A percentile compares a stretch with the other conserved stretches of the same genome.
phyloP scores from a whole-genome alignment of 2,888 invertebrate species.

The Polymixis flavicincta region DNA sequence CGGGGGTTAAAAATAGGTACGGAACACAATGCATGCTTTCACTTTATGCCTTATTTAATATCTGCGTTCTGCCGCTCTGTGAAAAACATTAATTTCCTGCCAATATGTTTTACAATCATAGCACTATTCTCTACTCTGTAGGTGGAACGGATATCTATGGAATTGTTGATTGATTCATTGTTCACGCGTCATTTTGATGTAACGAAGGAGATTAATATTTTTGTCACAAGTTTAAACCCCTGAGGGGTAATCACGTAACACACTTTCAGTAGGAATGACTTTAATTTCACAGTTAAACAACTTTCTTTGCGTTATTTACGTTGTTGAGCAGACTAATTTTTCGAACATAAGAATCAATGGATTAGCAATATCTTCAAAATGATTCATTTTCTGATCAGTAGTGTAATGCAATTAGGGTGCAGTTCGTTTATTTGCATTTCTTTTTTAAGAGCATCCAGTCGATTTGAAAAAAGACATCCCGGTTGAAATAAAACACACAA shows the following conservation, averaged over 20 bases:
- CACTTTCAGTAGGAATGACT: too few species aligned
- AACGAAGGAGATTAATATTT: not conserved
- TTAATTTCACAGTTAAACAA: too few species aligned
- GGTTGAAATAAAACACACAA: conserved; percentile 5
- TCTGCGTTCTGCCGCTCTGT: conserved; percentile 17
- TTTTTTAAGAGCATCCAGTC: not conserved
- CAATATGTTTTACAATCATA: conserved; percentile 40
- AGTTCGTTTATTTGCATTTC: too few species aligned
- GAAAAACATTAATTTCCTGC: conserved; percentile 48
- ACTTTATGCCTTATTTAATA: conserved; percentile 50
- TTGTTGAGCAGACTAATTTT: too few species aligned
- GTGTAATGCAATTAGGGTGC: too few species aligned
- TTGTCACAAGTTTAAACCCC: not conserved
- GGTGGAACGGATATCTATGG: conserved; percentile 18
- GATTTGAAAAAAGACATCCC: not conserved
- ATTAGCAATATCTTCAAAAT: too few species aligned
- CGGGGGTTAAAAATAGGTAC: too few species aligned
- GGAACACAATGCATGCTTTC: conserved; percentile 26
- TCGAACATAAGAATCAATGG: too few species aligned
- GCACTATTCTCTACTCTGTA: conserved; percentile 8
- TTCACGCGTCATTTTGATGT: not conserved
- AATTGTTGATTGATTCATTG: conserved; percentile 10
- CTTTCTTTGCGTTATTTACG: too few species aligned
- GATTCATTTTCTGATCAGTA: too few species aligned
- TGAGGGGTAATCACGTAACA: too few species aligned